These are phyloP conservation scores for Drosophila aff. DNA, from an alignment of 1,140 invertebrate genomes.

Conservation along the genomic window DNA sequence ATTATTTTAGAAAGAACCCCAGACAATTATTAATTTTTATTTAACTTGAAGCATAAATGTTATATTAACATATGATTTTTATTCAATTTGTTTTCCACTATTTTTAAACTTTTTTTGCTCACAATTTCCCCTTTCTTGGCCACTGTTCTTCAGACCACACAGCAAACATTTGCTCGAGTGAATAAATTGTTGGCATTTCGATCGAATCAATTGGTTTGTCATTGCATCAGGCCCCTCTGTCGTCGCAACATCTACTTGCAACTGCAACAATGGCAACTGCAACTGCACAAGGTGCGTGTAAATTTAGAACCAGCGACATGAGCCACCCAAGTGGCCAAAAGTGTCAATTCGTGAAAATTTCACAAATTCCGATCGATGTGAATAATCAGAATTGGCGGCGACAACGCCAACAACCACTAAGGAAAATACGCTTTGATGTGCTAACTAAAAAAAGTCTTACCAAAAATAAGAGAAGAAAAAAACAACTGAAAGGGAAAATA, in stretches of 20 bases:
- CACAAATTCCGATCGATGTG: constrained; percentile 82
- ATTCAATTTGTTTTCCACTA: too few species aligned
- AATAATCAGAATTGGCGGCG: constrained; percentile 78
- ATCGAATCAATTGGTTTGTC: constrained; percentile 73
- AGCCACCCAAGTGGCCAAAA: constrained; percentile 77
- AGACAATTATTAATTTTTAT: too few species aligned
- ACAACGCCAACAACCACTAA: constrained; percentile 36
- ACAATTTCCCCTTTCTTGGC: background rate
- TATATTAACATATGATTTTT: too few species aligned
- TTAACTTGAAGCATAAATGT: too few species aligned
- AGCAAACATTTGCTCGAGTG: constrained; percentile 1
- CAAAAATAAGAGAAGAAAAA: constrained; percentile 17
- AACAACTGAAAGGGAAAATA: constrained; percentile 9
- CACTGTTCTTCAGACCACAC: constrained; percentile 36
- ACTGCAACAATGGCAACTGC: constrained; percentile 16
- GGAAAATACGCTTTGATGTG: constrained; percentile 62
- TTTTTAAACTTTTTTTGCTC: background rate
- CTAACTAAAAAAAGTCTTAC: constrained; percentile 56
- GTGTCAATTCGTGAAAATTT: constrained; percentile 83
- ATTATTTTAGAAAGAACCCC: too few species aligned
- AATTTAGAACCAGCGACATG: constrained; percentile 51
- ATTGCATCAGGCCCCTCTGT: constrained; percentile 55
- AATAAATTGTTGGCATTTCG: constrained; percentile 52
- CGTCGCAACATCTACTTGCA: constrained; percentile 22
- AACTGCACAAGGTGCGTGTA: constrained; percentile 41